These are phyloP conservation scores for Chionodraco myersi DNA, from an alignment of 2,113 vertebrate species.

Conservation along the genomic window DNA sequence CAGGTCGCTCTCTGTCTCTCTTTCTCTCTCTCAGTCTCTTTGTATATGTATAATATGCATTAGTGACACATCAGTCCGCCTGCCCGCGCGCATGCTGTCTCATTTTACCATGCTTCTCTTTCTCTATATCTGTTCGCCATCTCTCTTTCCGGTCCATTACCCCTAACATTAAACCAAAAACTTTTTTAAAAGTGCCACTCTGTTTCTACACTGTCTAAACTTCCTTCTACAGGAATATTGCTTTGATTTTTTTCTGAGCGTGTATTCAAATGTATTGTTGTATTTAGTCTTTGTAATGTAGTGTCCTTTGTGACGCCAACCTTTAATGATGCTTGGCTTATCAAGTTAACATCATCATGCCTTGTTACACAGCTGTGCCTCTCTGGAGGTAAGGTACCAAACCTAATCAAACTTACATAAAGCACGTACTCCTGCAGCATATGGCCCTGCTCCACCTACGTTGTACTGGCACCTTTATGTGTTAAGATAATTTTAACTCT, in stretches of 20 bases:
- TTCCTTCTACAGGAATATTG: constrained; percentile 10
- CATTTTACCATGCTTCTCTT: constrained; percentile 26
- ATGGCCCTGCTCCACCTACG: not conserved
- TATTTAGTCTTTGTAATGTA: not conserved
- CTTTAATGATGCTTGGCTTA: not conserved
- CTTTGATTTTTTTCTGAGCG: not conserved
- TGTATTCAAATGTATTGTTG: constrained; percentile 4
- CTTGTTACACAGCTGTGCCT: not conserved
- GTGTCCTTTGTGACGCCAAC: not conserved
- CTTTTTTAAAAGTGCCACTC: constrained; percentile 42
- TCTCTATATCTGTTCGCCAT: constrained; percentile 2
- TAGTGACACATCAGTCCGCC: constrained; percentile 23
- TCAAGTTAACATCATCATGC: not conserved
- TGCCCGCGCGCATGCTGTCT: constrained; percentile 26
- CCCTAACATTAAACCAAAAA: constrained; percentile 60
- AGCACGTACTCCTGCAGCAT: not conserved
- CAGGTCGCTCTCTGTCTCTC: not conserved
- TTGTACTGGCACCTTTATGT: constrained; percentile 13
- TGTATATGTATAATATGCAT: constrained; percentile 6
- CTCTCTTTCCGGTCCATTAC: constrained; percentile 63
- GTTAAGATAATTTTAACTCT: constrained; percentile 8
- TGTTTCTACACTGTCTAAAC: not conserved
- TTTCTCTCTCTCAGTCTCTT: not conserved
- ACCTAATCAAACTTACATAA: not conserved
- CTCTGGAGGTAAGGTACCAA: not conserved